Percentiles rank a stretch among this genome's conserved stretches.
These are phyloP conservation scores for Pristionchus maxplancki DNA, from an alignment of 2,888 invertebrate genomes.

Conservation along the genomic window DNA sequence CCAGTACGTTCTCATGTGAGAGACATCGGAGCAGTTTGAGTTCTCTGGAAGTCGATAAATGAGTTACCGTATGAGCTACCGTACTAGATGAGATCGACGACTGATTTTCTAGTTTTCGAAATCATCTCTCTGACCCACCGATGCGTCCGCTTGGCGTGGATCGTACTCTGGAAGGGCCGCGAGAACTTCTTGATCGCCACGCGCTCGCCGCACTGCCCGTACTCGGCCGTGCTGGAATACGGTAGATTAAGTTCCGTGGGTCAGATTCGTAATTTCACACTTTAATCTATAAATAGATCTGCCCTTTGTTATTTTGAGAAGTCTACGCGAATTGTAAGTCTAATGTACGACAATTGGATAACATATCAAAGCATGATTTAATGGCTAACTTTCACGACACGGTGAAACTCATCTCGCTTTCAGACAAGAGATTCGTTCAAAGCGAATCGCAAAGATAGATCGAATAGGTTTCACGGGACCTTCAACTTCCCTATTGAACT, in stretches of 20 bases:
- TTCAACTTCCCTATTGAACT: background rate
- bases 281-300: too few relatives aligned
- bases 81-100: too few relatives aligned
- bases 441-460: too few relatives aligned
- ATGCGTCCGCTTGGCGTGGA: constrained; percentile 94
- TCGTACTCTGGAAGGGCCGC: constrained; percentile 95
- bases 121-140: constrained; percentile 46
- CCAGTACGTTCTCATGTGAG: constrained; percentile 97
- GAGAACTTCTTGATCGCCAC: constrained; percentile 97
- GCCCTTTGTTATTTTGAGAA: too few relatives aligned
- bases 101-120: too few relatives aligned
- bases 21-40: constrained; percentile 95
- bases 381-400: too few relatives aligned
- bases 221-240: constrained; percentile 65
- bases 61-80: background rate
- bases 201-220: constrained; percentile 82
- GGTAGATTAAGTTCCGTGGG: too few relatives aligned
- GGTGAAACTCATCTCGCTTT: background rate
- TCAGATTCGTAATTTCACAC: too few relatives aligned
- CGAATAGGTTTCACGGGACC: background rate
- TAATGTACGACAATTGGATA: too few relatives aligned
- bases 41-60: constrained; percentile 83
- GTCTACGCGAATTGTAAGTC: too few relatives aligned
- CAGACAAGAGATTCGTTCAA: too few relatives aligned
- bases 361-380: too few relatives aligned